phyloP scores from a whole-genome alignment of 1,140 invertebrate genomes.

The Chrysomallon squamiferum region DNA sequence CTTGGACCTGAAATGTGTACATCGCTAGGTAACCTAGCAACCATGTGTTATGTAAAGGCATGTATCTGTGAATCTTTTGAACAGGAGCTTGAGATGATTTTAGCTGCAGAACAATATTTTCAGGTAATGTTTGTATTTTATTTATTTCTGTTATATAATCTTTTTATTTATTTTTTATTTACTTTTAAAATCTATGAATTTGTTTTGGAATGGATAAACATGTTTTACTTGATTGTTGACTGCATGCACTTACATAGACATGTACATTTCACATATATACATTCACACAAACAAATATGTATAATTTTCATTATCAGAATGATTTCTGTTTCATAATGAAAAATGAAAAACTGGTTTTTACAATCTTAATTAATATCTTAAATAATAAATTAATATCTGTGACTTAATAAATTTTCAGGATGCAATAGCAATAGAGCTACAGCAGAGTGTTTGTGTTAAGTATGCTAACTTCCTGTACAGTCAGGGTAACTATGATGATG shows the following conservation, averaged over 20 bases:
- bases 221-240: too few relatives aligned
- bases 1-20: slow-evolving; percentile 55
- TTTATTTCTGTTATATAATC: neutral
- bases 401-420: slow-evolving; percentile 35
- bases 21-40: slow-evolving; percentile 54
- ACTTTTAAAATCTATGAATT: too few relatives aligned
- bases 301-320: too few relatives aligned
- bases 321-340: too few relatives aligned
- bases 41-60: slow-evolving; percentile 60
- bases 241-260: too few relatives aligned
- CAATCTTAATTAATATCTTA: too few relatives aligned
- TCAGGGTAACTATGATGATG: slow-evolving; percentile 54
- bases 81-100: slow-evolving; percentile 53
- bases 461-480: slow-evolving; percentile 59
- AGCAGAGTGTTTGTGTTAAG: slow-evolving; percentile 51
- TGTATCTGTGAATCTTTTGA: slow-evolving; percentile 52
- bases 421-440: slow-evolving; percentile 47
- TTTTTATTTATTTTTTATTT: too few relatives aligned
- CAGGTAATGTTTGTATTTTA: slow-evolving; percentile 21
- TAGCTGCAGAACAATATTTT: slow-evolving; percentile 50
- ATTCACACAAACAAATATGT: too few relatives aligned
- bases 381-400: too few relatives aligned
- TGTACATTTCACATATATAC: too few relatives aligned
- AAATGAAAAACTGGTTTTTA: too few relatives aligned
- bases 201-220: neutral